A percentile compares a stretch with the other conserved stretches of the same genome.
Conservation (phyloP, 1,140 invertebrate genomes). For the Neomicropteryx cornuta region DNA sequence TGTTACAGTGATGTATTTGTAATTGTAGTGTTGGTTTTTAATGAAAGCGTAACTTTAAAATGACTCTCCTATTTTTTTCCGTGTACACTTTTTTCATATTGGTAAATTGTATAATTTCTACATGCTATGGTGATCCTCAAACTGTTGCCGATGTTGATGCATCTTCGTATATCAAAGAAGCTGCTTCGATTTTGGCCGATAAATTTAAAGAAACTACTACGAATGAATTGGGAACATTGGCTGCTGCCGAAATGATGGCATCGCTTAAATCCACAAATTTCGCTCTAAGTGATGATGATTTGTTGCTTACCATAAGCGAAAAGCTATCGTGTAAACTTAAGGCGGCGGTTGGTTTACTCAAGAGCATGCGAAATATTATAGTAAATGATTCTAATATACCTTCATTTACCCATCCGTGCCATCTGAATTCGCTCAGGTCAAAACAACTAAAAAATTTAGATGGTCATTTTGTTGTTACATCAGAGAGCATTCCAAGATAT, state of each 20-base stretch:
- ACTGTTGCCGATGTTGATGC: no score
- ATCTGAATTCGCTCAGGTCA: conserved; percentile 33
- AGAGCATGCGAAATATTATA: conserved; percentile 28
- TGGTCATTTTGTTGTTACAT: conserved; percentile 22
- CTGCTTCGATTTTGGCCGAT: neutral
- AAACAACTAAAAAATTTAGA: conserved; percentile 29
- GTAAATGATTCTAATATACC: conserved; percentile 21
- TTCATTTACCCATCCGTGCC: conserved; percentile 37
- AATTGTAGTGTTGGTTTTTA: no score
- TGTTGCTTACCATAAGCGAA: conserved; percentile 24
- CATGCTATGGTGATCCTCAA: no score
- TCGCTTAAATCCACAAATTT: conserved; percentile 2
- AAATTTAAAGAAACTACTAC: neutral
- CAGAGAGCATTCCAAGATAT: conserved; percentile 10
- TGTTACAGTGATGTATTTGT: no score
- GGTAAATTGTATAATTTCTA: no score
- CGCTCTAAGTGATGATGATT: conserved; percentile 20
- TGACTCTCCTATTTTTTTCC: no score
- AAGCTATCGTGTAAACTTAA: conserved; percentile 29
- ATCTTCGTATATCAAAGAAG: no score
- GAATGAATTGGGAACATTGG: conserved; percentile 2
- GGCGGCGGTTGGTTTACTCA: conserved; percentile 26
- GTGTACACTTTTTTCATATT: no score
- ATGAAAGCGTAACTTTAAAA: no score
- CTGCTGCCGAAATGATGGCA: neutral